phyloP scores from a whole-genome alignment of 2,888 invertebrate genomes.

The Dryadula phaetusa region DNA sequence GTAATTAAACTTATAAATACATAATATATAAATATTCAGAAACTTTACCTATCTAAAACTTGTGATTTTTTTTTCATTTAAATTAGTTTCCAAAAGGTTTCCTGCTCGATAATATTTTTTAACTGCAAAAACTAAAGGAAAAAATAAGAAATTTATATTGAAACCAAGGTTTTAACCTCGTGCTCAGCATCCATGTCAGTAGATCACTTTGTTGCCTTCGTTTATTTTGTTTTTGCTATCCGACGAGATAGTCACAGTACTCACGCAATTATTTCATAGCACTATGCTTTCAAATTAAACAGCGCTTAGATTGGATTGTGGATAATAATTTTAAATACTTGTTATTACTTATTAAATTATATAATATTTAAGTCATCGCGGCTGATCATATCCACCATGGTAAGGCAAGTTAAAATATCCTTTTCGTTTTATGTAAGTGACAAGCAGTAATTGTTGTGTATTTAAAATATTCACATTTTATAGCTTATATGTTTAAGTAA shows the following conservation, averaged over 20 bases:
- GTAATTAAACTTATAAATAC: too few species aligned
- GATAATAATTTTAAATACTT: neutral
- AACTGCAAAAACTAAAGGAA: slow-evolving; percentile 5
- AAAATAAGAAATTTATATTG: slow-evolving; percentile 16
- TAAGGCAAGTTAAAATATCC: neutral
- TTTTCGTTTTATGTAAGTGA: neutral
- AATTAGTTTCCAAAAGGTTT: neutral
- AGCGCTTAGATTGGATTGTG: neutral
- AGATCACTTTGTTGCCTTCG: slow-evolving; percentile 45
- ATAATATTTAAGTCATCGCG: neutral
- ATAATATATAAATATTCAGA: neutral
- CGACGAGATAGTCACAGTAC: slow-evolving; percentile 2
- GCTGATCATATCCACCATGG: neutral
- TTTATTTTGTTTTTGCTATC: slow-evolving; percentile 24
- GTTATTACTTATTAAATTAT: neutral
- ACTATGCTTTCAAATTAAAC: neutral
- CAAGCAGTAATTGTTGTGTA: neutral
- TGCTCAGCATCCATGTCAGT: slow-evolving; percentile 57
- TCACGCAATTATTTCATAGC: neutral
- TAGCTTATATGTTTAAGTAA: neutral
- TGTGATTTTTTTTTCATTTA: neutral
- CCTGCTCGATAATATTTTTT: neutral
- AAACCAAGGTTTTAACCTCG: slow-evolving; percentile 53
- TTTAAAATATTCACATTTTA: too few species aligned
- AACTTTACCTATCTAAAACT: neutral